phyloP scores from a whole-genome alignment of 2,888 invertebrate genomes.

The Panorpa germanica region DNA sequence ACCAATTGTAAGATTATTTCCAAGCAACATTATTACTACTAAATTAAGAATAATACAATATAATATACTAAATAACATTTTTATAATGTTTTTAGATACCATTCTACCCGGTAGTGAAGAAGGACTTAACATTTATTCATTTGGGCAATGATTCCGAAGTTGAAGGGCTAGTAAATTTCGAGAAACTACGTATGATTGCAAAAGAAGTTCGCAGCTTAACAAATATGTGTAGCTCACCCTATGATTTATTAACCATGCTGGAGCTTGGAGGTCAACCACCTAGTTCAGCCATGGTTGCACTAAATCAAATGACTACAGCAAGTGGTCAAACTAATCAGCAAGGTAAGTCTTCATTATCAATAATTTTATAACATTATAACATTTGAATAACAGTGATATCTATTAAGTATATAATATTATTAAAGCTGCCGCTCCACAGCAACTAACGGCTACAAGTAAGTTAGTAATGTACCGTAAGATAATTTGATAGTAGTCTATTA shows the following conservation, averaged over 20 bases:
- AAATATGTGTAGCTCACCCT: constrained; percentile 91
- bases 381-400: neutral
- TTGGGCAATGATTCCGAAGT: constrained; percentile 87
- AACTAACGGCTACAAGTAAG: constrained; percentile 6
- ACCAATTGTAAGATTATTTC: no score
- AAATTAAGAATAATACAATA: constrained; percentile 6
- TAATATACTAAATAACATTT: constrained; percentile 13
- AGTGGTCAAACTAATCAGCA: constrained; percentile 32
- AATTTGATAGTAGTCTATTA: neutral
- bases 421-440: neutral
- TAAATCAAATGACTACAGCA: constrained; percentile 71
- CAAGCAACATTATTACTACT: constrained; percentile 11
- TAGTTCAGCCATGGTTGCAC: constrained; percentile 71
- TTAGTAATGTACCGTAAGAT: no score
- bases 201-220: constrained; percentile 82
- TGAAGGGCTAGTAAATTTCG: constrained; percentile 86
- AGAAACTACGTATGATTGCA: constrained; percentile 95
- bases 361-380: neutral
- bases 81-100: constrained; percentile 47
- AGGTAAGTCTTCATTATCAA: constrained; percentile 16
- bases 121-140: constrained; percentile 95
- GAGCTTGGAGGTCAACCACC: constrained; percentile 75
- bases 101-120: constrained; percentile 80
- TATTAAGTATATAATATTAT: no score
- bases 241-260: constrained; percentile 68